These are phyloP conservation scores for Arctocebus calabarensis DNA, from an alignment of 2,797 vertebrate species.

Conservation along the genomic window DNA sequence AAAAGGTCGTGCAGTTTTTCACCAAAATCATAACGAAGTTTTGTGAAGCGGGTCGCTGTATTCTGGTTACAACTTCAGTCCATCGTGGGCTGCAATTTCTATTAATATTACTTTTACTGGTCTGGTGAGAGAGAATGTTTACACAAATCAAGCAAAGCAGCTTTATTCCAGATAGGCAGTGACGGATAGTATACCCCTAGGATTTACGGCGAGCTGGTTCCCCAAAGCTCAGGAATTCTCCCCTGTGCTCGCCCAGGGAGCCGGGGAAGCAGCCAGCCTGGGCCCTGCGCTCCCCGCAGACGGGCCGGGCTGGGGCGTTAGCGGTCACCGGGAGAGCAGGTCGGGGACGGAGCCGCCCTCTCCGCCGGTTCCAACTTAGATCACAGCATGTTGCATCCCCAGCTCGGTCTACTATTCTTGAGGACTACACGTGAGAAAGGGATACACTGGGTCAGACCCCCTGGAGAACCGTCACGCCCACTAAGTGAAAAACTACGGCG, in stretches of 20 bases:
- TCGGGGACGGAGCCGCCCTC: too few species aligned
- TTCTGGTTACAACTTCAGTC: neutral
- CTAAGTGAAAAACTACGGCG: neutral
- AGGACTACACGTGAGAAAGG: neutral
- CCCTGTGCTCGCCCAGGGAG: too few species aligned
- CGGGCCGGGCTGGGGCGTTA: too few species aligned
- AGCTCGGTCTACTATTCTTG: neutral
- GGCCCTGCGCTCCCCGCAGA: neutral
- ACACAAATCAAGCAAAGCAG: neutral
- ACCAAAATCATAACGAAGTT: neutral
- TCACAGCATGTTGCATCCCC: neutral
- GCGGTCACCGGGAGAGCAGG: neutral
- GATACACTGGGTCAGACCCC: neutral
- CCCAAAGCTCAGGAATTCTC: neutral
- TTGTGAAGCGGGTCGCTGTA: neutral
- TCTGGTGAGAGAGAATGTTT: neutral
- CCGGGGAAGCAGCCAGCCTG: neutral
- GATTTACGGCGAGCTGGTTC: neutral
- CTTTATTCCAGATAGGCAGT: neutral
- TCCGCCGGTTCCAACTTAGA: neutral
- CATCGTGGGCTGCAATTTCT: neutral
- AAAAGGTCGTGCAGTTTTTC: neutral
- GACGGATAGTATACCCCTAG: neutral
- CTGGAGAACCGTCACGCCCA: neutral
- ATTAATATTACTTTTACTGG: accelerated